Base-by-base conservation (phyloP, 2,113 vertebrate species). In the Nerophis ophidion region DNA sequence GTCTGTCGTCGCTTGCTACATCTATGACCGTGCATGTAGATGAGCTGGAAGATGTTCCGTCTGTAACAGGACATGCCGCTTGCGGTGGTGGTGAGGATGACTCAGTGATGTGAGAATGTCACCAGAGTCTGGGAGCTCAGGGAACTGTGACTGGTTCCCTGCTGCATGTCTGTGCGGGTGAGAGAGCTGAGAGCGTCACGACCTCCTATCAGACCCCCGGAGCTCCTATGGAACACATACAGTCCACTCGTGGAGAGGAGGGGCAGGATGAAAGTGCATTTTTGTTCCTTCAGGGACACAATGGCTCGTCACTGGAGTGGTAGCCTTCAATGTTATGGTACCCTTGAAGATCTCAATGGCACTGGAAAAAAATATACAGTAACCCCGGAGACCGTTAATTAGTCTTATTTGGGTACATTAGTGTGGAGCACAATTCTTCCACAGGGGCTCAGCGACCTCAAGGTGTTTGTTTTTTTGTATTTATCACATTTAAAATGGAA, bases 101-200 rank as follows among this genome's bases (percentile, higher is more conserved):
- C 63, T 87, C 84, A 84, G 80, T 85, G 75, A 86, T 85, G 84
- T 86, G 82, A 84, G 79, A 87, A 86, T 86, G 82, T 84, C 82
- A 83, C 74, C 76, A 78, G 73, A 81, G 72, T 82, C 81, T 77
- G 73, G 53, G 75, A 82, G 63, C 77, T 82, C 81, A 74, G 73
- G 53, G 76, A 84, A 62, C 79, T 80, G 79, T 72, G 70, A 80
- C 72, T 79, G 67, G 53, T 50, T 74, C 74, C 78, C 50, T 80
- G 61, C 26, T 26, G 26, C 26, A 26, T 71, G 63, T 57, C 56
- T 60, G 70, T 79, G 66, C 59, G 45, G 61, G 62, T 45, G 56
- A 57, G 16, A 19, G 49, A 0, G 13, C 40, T 44, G 40, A 44
- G 40, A 44, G 40, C 40, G 4, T 44, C 40, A 12, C 40, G 11